Evolutionary conservation across 2,113 vertebrate species (phyloP).

Genomic region (Zosterops hypoxanthus): DNA sequence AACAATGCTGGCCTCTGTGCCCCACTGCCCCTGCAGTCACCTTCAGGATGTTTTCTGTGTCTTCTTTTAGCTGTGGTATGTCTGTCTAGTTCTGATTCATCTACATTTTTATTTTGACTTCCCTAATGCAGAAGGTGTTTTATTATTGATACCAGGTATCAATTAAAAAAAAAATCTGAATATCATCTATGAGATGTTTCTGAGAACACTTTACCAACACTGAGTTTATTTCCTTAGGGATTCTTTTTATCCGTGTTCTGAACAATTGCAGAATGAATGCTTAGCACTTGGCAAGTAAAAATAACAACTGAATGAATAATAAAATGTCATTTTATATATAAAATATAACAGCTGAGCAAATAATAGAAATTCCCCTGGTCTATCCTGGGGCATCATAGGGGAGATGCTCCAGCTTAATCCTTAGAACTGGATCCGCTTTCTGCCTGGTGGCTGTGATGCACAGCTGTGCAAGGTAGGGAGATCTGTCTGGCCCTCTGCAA

Average conservation of each 20-base stretch:
- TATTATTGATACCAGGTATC: neutral
- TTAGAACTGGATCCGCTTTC: neutral
- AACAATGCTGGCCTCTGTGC: neutral
- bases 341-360: neutral
- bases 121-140: neutral
- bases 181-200: neutral
- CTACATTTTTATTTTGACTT: neutral
- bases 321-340: neutral
- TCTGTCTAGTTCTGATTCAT: neutral
- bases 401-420: neutral
- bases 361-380: neutral
- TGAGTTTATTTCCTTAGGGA: neutral
- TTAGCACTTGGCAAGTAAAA: neutral
- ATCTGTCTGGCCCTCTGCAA: neutral
- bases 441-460: rapidly evolving
- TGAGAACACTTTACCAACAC: neutral
- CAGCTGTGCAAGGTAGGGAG: neutral
- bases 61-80: neutral
- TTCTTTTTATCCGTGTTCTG: neutral
- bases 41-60: neutral
- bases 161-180: neutral
- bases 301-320: neutral
- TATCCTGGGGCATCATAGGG: neutral
- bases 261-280: neutral
- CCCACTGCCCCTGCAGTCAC: neutral